phyloP scores from a whole-genome alignment of 2,113 vertebrate species.

The Glareola pratincola region DNA sequence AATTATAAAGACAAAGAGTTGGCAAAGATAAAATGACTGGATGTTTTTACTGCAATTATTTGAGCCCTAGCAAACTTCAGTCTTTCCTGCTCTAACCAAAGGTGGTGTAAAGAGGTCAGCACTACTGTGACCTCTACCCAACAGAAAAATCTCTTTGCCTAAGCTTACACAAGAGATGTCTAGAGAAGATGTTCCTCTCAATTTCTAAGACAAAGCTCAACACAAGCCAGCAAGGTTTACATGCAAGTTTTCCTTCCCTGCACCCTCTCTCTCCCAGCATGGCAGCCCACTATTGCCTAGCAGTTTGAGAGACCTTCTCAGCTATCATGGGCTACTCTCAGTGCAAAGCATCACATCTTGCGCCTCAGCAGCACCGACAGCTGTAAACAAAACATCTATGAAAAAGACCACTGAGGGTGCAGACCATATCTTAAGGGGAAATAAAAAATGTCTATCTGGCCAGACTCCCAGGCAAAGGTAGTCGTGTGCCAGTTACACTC shows the following conservation, averaged over 20 bases:
- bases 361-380: not conserved
- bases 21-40: not conserved
- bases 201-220: not conserved
- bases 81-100: not conserved
- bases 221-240: no score
- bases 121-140: not conserved
- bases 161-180: not conserved
- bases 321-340: fast-evolving
- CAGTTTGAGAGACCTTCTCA: not conserved
- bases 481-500: not conserved
- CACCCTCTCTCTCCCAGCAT: not conserved
- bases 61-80: not conserved
- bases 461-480: not conserved
- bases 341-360: not conserved
- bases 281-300: not conserved
- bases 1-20: not conserved
- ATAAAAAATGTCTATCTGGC: not conserved
- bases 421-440: not conserved
- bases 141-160: fast-evolving
- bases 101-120: not conserved
- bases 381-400: not conserved
- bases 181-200: not conserved
- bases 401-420: not conserved
- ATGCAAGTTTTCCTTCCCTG: not conserved
- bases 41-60: not conserved